A percentile compares a stretch with the other conserved stretches of the same genome.
phyloP scores from a whole-genome alignment of 92 coral and sea anemone species.

The Porites divaricata region DNA sequence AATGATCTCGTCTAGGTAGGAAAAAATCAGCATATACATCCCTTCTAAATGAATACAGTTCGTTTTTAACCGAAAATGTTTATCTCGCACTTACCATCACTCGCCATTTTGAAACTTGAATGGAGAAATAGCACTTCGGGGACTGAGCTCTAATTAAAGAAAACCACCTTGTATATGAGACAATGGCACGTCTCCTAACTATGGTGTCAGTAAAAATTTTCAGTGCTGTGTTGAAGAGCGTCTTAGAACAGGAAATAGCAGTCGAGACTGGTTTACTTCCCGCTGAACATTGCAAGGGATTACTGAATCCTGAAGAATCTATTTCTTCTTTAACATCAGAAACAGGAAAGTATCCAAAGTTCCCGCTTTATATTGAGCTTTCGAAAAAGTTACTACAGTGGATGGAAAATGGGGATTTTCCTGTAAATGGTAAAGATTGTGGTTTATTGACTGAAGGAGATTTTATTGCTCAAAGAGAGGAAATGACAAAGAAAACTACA shows the following conservation, averaged over 20 bases:
- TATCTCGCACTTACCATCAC: slow-evolving; percentile 51
- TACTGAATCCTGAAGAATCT: slow-evolving; percentile 26
- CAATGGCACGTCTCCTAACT: not conserved
- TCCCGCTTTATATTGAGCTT: slow-evolving; percentile 76
- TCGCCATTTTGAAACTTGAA: slow-evolving; percentile 58
- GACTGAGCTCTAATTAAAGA: slow-evolving; percentile 7
- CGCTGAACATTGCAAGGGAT: slow-evolving; percentile 9
- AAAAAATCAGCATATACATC: not conserved
- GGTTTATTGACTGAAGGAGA: slow-evolving; percentile 60
- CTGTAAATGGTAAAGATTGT: slow-evolving; percentile 39
- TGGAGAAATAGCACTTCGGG: not conserved
- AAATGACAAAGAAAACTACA: slow-evolving; percentile 16
- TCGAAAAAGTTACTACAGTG: slow-evolving; percentile 62
- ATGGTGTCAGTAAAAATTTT: not conserved
- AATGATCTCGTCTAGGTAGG: slow-evolving; percentile 76
- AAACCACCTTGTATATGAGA: not conserved
- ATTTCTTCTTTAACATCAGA: not conserved
- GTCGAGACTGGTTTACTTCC: not conserved
- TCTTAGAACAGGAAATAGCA: slow-evolving; percentile 11
- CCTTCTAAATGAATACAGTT: no score
- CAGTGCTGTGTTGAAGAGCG: not conserved
- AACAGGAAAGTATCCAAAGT: slow-evolving; percentile 42
- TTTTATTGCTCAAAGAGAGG: slow-evolving; percentile 8
- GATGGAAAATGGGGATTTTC: slow-evolving; percentile 61
- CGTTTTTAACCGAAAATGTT: not conserved